Evolutionary conservation across 1,140 invertebrate genomes (phyloP).

Genomic region (Ostrea edulis): DNA sequence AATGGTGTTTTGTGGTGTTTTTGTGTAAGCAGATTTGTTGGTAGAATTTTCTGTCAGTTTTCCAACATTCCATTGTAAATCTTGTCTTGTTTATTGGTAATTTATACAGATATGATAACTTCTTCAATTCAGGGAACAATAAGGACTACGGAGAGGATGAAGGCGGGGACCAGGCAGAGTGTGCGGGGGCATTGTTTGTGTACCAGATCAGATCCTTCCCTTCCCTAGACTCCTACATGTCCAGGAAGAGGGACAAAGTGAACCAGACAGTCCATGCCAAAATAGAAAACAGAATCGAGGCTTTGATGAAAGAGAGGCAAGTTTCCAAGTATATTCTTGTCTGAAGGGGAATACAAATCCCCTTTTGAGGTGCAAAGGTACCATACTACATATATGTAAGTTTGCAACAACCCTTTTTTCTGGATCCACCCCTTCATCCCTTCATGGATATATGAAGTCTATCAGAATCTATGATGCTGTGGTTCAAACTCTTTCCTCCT

Average conservation of each 20-base stretch:
- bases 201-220: conserved; percentile 70
- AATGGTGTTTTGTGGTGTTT: too few species aligned
- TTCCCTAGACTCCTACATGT: conserved; percentile 69
- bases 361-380: background rate
- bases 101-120: background rate
- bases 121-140: conserved; percentile 18
- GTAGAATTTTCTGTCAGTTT: too few species aligned
- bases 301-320: conserved; percentile 72
- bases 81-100: background rate
- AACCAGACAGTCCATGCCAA: conserved; percentile 64
- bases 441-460: too few species aligned
- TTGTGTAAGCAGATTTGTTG: too few species aligned
- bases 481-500: background rate
- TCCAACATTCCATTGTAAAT: too few species aligned
- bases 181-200: conserved; percentile 66
- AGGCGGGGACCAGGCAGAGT: conserved; percentile 40
- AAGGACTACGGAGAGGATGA: conserved; percentile 53
- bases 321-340: background rate
- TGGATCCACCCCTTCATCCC: too few species aligned
- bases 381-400: too few species aligned
- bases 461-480: too few species aligned
- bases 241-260: conserved; percentile 52
- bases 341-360: too few species aligned
- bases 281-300: conserved; percentile 66
- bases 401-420: too few species aligned